Percentiles rank a stretch among this genome's conserved stretches.
Conservation (phyloP, 2,113 vertebrate genomes). For the Periophthalmodon schlosseri region DNA sequence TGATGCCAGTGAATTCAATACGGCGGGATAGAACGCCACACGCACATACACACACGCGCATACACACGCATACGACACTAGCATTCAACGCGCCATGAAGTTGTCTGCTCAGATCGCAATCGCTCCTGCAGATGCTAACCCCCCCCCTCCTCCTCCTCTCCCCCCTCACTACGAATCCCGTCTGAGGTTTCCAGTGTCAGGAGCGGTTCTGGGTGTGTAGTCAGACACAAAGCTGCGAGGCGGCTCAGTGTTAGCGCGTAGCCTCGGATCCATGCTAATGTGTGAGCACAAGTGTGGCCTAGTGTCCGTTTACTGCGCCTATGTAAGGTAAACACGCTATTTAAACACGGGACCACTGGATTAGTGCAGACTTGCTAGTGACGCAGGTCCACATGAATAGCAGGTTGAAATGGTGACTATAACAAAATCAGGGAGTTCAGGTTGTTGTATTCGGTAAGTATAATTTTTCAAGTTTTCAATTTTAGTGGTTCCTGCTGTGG, state of each 20-base stretch:
- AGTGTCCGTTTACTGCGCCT: conserved; percentile 13
- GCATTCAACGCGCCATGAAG: conserved; percentile 28
- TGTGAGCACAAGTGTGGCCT: conserved; percentile 21
- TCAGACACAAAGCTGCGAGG: conserved; percentile 34
- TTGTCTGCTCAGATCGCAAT: conserved; percentile 57
- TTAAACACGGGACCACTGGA: background rate
- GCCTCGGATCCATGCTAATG: conserved; percentile 16
- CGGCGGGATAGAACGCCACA: conserved; percentile 45
- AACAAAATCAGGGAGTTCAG: background rate
- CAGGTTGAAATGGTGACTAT: background rate
- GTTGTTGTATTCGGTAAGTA: background rate
- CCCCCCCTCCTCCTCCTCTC: conserved; percentile 1
- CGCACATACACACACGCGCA: conserved; percentile 19
- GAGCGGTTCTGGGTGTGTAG: conserved; percentile 20
- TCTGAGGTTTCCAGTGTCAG: conserved; percentile 57
- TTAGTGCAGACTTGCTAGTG: background rate
- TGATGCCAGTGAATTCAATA: conserved; percentile 63
- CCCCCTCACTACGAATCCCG: conserved; percentile 31
- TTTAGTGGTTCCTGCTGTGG: too few species aligned
- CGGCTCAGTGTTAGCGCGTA: conserved; percentile 19
- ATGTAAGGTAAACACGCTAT: conserved; percentile 16
- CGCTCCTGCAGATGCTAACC: conserved; percentile 63
- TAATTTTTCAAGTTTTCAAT: too few species aligned
- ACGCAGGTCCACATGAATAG: background rate
- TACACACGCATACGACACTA: conserved; percentile 13